Evolutionary conservation across 2,888 invertebrate genomes (phyloP), one percentile per base, ranked within the genome.

Genomic region (Diadegma fenestrale): DNA sequence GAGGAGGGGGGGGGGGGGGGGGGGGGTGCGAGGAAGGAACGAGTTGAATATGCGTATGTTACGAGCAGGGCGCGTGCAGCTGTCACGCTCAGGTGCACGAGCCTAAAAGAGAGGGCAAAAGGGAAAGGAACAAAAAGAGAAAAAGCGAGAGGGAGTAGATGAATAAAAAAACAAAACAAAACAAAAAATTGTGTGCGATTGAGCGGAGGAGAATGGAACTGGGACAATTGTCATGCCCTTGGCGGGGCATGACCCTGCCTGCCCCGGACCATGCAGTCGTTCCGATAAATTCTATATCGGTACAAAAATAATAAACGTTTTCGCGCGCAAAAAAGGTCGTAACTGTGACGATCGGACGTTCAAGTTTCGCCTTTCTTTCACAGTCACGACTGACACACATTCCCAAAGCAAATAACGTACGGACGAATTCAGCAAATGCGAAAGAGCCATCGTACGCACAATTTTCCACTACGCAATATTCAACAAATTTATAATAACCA

Each of bases 11-110:
- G 22, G 26, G 54, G 54, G 10, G 22, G 12, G 2, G n/a, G n/a
- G n/a, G 54, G 1, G 22, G 12, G 51, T 7, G 19, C 19, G n/a
- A 51, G n/a, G 45, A 69, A 75, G 30, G 80, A 82, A 73, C 82
- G 85, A 87, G 82, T 87, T 84, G 77, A 80, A 85, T 82, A 66
- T 73, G 77, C 77, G 77, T 68, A 81, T 81, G 80, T 72, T 73
- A 61, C 68, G 73, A n/a, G n/a, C n/a, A n/a, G n/a, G 78, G 79
- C 87, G 86, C 72, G 83, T 80, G 83, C 88, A 87, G 88, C 88
- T 88, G 88, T 87, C 88, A 86, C 84, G 83, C 85, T 87, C 86
- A 88, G 87, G 86, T 88, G 86, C 85, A 87, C 81, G 64, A 45
- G 69, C 48, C 48, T 63, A 75, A 63, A 69, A 68, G 71, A 48